Percentiles rank a stretch among this genome's conserved stretches.
These are phyloP conservation scores for Labeo calbasu DNA, from an alignment of 2,797 vertebrate species.

Conservation along the genomic window DNA sequence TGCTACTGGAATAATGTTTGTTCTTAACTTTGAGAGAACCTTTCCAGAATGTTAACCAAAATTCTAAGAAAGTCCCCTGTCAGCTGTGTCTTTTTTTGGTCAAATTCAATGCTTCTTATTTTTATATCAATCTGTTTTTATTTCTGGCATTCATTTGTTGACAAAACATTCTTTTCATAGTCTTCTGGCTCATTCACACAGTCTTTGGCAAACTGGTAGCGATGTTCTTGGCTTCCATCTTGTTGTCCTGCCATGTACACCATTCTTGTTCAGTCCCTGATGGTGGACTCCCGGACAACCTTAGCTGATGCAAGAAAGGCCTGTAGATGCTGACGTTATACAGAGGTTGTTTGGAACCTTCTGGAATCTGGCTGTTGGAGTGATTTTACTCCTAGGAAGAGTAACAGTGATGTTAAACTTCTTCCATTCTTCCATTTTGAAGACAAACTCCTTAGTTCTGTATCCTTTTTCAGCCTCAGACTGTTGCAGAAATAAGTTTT, in stretches of 20 bases:
- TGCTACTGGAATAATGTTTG: not conserved
- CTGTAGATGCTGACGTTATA: not conserved
- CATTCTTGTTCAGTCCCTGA: constrained; percentile 3
- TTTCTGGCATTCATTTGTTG: not conserved
- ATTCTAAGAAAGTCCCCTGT: not conserved
- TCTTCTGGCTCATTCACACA: constrained; percentile 26
- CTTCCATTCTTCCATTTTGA: not conserved
- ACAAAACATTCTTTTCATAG: constrained; percentile 35
- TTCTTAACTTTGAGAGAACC: not conserved
- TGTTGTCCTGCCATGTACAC: constrained; percentile 25
- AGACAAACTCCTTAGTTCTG: not conserved
- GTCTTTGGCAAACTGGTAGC: constrained; percentile 7
- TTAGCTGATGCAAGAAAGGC: not conserved
- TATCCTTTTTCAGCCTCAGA: not conserved
- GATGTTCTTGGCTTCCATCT: constrained; percentile 14
- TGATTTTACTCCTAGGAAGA: not conserved
- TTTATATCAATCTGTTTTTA: not conserved
- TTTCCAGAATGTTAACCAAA: not conserved
- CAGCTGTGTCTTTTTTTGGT: not conserved
- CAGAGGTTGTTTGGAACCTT: not conserved
- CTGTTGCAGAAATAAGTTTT: not conserved
- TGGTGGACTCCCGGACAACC: constrained; percentile 8
- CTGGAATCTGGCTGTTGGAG: not conserved
- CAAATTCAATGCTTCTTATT: not conserved
- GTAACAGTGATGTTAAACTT: not conserved